Evolutionary conservation across 53 echinoderm and acorn worm genomes (phyloP), one percentile per base, ranked within the genome.

Genomic region (Zoroaster sp.): DNA sequence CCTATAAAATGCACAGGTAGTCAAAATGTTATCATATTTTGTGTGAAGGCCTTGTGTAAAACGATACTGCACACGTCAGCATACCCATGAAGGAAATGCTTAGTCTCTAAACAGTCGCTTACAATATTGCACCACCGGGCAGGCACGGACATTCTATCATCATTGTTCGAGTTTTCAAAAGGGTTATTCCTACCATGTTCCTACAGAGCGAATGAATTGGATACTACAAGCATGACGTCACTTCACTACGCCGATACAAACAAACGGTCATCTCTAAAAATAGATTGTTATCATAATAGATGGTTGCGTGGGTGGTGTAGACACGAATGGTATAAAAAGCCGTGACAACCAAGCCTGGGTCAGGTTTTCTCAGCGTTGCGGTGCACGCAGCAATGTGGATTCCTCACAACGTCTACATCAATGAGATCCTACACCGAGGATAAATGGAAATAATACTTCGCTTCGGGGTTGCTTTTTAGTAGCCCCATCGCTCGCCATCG

Each of bases 401-500:
- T 49, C 85, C 85, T 85, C 85, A 85, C 31, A 31, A 51, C 85
- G 85, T 85, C 85, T 85, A 71, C 85, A 42, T 71, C 85, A 70
- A n/a, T n/a, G n/a, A n/a, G 35, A 85, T 0, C 39, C 49, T 20
- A 47, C 28, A 3, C 5, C 3, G 40, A 32, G 10, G 51, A 70
- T n/a, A 17, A 15, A 77, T 85, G 85, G 70, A 85, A 37, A 49
- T 85, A 85, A 85, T 85, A 85, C 85, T 70, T 85, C 85, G 85
- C 85, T 85, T n/a, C 41, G 85, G 85, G 51, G 71, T 5, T 71
- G 85, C 85, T 85, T 85, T 85, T 85, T 47, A 85, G 85, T 71
- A 71, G 51, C 85, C 51, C 85, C 85, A 71, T 35, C 2, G 63
- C 63, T 18, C 63, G 55, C 55, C 55, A 55, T 55, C 55, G 21